A percentile compares a stretch with the other conserved stretches of the same genome.
Evolutionary conservation across 2,113 vertebrate species (phyloP).

Genomic region (Alethe diademata): DNA sequence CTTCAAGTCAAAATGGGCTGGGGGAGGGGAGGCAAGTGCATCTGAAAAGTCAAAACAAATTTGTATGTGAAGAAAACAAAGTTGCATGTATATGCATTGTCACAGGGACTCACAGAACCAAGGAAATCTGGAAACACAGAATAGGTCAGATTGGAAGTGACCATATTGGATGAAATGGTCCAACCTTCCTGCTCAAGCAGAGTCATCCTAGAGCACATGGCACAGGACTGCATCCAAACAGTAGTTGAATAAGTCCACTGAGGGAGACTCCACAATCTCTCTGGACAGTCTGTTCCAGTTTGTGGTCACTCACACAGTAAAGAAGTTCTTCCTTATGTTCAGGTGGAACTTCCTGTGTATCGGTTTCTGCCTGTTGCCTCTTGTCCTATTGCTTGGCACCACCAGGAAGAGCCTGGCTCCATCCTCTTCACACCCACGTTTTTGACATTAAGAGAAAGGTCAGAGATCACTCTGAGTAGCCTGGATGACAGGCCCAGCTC

Average conservation of each 20-base stretch:
- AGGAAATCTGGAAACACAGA: not conserved
- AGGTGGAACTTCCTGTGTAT: not conserved
- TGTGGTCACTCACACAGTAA: not conserved
- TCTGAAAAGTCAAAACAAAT: not conserved
- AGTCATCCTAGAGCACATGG: not conserved
- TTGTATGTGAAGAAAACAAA: not conserved
- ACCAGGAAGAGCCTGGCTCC: rapidly evolving
- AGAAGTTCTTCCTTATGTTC: not conserved
- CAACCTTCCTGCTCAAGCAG: not conserved
- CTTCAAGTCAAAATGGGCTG: not conserved
- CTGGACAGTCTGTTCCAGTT: not conserved
- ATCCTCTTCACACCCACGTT: rapidly evolving
- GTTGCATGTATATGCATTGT: not conserved
- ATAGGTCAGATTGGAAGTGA: not conserved
- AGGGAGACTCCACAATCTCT: not conserved
- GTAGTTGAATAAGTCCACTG: not conserved
- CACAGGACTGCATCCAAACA: not conserved
- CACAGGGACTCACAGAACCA: not conserved
- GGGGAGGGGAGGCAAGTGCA: not conserved
- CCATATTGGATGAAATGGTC: not conserved
- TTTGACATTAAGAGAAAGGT: not conserved
- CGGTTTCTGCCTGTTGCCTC: not conserved
- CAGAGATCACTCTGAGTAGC: not conserved
- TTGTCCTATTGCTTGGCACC: not conserved
- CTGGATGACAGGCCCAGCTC: not conserved